Evolutionary conservation across 2,113 vertebrate species (phyloP).

Genomic region (Regulus satrapa): DNA sequence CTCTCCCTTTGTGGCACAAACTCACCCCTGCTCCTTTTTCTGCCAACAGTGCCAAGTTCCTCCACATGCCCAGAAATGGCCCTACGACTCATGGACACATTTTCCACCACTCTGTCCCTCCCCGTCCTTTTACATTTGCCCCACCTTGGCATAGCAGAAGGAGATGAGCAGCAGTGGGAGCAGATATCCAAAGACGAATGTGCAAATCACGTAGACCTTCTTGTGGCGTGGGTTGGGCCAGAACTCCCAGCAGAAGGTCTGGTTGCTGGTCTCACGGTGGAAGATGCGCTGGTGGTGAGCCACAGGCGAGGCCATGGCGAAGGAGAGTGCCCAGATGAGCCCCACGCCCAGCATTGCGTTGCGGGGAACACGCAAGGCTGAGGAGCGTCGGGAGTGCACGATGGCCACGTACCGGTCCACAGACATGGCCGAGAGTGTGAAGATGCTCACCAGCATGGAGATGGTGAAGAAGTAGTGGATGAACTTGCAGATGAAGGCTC

Average conservation of each 20-base stretch:
- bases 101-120: fast-evolving
- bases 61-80: background rate
- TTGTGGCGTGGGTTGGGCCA: constrained; percentile 84
- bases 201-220: constrained; percentile 90
- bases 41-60: background rate
- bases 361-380: constrained; percentile 81
- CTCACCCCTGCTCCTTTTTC: background rate
- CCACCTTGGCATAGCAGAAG: constrained; percentile 97
- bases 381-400: constrained; percentile 91
- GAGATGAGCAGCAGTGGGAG: constrained; percentile 91
- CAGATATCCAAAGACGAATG: constrained; percentile 92
- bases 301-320: constrained; percentile 89
- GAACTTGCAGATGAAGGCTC: constrained; percentile 94
- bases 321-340: constrained; percentile 88
- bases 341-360: constrained; percentile 85
- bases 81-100: background rate
- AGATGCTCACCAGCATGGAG: constrained; percentile 97
- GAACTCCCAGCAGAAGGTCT: constrained; percentile 93
- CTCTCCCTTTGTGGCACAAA: background rate
- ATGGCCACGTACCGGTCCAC: constrained; percentile 97
- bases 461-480: constrained; percentile 95
- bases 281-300: constrained; percentile 89
- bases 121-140: background rate
- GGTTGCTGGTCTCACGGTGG: constrained; percentile 71
- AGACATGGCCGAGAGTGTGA: constrained; percentile 93